Evolutionary conservation across 2,113 vertebrate species (phyloP).

Genomic region (Erythrolamprus reginae): DNA sequence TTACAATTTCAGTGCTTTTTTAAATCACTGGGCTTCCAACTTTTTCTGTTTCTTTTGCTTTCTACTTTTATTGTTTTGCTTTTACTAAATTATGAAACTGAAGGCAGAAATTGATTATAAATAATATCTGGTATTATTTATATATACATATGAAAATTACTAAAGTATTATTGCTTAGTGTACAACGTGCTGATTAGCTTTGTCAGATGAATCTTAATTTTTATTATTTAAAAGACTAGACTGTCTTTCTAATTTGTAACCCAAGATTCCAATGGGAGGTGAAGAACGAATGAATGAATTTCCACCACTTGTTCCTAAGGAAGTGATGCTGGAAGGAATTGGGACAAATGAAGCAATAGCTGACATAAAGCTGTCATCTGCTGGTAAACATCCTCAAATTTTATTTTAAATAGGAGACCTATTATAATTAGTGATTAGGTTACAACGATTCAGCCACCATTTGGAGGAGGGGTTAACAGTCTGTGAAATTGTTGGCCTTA

Average conservation of each 20-base stretch:
- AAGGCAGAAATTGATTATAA: background rate
- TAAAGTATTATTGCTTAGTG: background rate
- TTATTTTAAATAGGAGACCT: background rate
- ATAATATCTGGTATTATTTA: background rate
- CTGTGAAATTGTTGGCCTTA: background rate
- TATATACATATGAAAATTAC: background rate
- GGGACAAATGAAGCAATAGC: slow-evolving; percentile 74
- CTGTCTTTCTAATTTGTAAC: slow-evolving; percentile 18
- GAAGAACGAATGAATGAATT: slow-evolving; percentile 85
- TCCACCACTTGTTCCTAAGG: slow-evolving; percentile 76
- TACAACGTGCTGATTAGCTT: background rate
- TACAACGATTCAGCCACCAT: background rate
- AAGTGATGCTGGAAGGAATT: slow-evolving; percentile 75
- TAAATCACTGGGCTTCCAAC: background rate
- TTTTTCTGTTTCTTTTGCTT: background rate
- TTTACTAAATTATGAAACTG: background rate
- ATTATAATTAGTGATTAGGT: background rate
- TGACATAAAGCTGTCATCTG: slow-evolving; percentile 91
- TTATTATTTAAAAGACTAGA: background rate
- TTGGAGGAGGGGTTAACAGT: background rate
- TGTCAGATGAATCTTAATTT: background rate
- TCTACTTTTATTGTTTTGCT: background rate
- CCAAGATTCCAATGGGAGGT: slow-evolving; percentile 85
- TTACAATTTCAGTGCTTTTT: background rate
- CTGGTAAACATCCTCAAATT: slow-evolving; percentile 69